Percentiles rank a stretch among this genome's conserved stretches.
Evolutionary conservation across 2,888 invertebrate species (phyloP).

Genomic region (Mactromeris polynyma): DNA sequence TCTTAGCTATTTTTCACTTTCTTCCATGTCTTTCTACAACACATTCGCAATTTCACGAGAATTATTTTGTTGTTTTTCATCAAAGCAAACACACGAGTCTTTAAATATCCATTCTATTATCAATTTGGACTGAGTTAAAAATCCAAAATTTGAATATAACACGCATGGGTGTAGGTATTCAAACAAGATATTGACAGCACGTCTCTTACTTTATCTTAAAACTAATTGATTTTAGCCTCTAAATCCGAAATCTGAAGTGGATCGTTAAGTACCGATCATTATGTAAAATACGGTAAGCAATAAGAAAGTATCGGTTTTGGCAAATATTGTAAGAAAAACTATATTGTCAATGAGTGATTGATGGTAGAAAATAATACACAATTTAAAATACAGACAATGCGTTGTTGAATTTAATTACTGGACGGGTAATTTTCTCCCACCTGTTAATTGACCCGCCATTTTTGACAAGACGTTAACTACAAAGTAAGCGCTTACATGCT

Average conservation of each 20-base stretch:
- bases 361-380: background rate
- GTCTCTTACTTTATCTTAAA: background rate
- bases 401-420: background rate
- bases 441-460: background rate
- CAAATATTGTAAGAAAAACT: background rate
- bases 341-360: background rate
- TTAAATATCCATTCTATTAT: no score
- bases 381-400: background rate
- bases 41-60: no score
- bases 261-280: background rate
- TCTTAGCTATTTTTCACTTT: no score
- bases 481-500: no score
- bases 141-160: background rate
- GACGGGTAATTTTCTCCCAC: background rate
- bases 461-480: background rate
- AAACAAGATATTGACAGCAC: background rate
- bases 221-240: background rate
- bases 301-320: slow-evolving; percentile 8
- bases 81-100: no score
- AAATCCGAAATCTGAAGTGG: background rate
- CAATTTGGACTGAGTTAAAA: no score
- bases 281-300: background rate
- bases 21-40: no score
- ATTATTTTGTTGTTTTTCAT: no score
- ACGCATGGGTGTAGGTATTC: background rate